Base-by-base conservation (phyloP, 2,113 vertebrate species). In the Chaetorhynchus papuensis region DNA sequence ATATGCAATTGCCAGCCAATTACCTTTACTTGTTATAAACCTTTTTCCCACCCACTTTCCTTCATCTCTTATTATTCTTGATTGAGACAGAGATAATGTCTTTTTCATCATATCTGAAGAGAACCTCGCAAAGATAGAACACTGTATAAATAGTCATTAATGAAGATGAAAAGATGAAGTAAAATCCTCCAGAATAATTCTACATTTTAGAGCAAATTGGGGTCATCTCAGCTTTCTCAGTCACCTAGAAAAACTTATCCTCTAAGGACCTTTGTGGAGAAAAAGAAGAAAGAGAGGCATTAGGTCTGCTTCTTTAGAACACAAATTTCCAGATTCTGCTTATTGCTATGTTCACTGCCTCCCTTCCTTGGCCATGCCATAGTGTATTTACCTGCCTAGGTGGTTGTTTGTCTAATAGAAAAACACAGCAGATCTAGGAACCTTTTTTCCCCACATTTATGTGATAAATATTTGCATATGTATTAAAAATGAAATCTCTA, bases 401-500 rank as follows among this genome's bases (percentile, higher is more conserved):
- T 53, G 5, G 19, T 66, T 76, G 45, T 59, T 94, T 90, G 28
- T 66, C 42, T 71, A 70, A 74, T 2, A 81, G 24, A 87, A 86
- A 89, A 87, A 42, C 60, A 83, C 35, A 92, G 21, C 12, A 45
- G 17, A 18, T 64, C 23, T 59, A 53, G 28, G n/a, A 90, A 64
- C 1, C 1, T 0, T 31, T 45, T 44, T 9, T 1, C 0, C 4
- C 11, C 3, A 22, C 6, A 78, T 75, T 74, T 63, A 37, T 28
- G 26, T 24, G 8, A 72, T 37, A 78, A 94, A 91, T 92, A 90
- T 94, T 95, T 94, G 33, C 14, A 22, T 66, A 28, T 16, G 24
- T 59, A 52, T 77, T 94, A 83, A 92, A 92, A 91, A 75, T 9
- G 3, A 83, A 78, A 95, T 68, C 33, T 81, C 41, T 83, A 83